Conservation (phyloP, 2,113 vertebrate genomes). For the Hemiscyllium ocellatum region DNA sequence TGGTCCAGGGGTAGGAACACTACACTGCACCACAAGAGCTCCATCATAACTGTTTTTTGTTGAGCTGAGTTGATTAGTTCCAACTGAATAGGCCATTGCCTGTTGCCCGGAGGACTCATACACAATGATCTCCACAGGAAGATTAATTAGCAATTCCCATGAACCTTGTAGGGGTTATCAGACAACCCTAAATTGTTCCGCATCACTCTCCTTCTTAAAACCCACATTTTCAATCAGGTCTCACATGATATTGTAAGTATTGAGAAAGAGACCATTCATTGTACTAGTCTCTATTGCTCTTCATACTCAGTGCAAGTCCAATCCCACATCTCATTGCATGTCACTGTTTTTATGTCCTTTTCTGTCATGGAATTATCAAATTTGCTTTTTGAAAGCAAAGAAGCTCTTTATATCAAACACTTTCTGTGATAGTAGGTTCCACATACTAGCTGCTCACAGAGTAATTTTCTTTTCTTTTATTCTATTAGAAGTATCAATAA, state of each 20-base stretch:
- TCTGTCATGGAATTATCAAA: neutral
- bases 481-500: neutral
- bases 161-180: no score
- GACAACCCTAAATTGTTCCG: neutral
- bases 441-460: neutral
- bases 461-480: neutral
- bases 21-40: no score
- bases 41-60: no score
- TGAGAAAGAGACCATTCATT: neutral
- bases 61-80: no score
- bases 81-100: no score
- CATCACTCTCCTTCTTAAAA: neutral
- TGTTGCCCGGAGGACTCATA: no score
- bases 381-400: neutral
- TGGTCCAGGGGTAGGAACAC: no score
- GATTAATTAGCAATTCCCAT: neutral
- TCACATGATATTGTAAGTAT: neutral
- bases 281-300: neutral
- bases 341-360: no score
- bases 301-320: neutral
- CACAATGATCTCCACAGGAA: no score
- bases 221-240: neutral
- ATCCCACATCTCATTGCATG: no score
- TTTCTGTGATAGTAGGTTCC: neutral
- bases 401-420: neutral